Conservation (phyloP, 1,140 invertebrate genomes). For the Bacillus rossius region DNA sequence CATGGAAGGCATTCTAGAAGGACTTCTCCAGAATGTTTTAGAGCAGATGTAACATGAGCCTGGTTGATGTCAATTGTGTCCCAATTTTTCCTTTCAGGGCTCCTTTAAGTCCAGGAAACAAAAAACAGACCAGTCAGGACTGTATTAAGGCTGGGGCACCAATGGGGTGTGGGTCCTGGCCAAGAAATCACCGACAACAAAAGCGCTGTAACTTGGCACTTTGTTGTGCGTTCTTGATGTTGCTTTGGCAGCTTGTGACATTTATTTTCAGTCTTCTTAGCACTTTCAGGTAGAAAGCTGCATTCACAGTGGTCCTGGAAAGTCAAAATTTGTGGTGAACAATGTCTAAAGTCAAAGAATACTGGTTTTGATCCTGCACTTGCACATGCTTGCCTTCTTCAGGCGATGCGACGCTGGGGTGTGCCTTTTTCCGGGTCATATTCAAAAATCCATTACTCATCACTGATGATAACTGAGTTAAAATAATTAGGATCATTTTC, state of each 20-base stretch:
- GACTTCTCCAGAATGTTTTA: not conserved
- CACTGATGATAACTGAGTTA: no score
- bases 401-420: not conserved
- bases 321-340: no score
- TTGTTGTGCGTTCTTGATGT: not conserved
- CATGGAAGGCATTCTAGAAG: not conserved
- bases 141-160: not conserved
- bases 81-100: not conserved
- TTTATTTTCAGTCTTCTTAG: no score
- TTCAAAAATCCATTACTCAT: not conserved
- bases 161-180: not conserved
- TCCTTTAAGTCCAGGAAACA: not conserved
- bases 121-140: no score
- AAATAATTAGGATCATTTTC: no score
- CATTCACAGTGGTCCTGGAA: no score
- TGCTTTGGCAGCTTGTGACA: not conserved
- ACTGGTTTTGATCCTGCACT: not conserved
- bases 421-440: not conserved
- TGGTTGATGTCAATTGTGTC: not conserved
- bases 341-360: no score
- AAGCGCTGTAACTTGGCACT: not conserved
- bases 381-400: not conserved
- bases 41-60: slow-evolving; percentile 3
- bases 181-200: slow-evolving; percentile 5
- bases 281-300: no score